phyloP scores from a whole-genome alignment of 2,113 vertebrate genomes.

The Pteropus alecto region DNA sequence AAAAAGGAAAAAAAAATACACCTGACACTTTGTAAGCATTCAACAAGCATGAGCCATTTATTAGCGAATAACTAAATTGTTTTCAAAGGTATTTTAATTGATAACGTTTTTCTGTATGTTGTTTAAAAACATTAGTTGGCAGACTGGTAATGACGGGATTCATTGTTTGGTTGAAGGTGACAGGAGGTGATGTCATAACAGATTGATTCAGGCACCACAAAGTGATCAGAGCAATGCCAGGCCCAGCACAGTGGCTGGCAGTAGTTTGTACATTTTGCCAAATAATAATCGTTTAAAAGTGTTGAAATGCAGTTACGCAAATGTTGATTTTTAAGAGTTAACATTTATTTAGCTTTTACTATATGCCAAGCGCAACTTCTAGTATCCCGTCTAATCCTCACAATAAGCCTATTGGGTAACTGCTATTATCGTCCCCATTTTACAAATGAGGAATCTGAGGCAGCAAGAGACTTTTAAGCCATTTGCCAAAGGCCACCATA shows the following conservation, averaged over 20 bases:
- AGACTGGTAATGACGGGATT: neutral
- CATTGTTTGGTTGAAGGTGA: neutral
- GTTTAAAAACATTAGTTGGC: neutral
- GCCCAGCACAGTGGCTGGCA: neutral
- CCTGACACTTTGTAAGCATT: neutral
- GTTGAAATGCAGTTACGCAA: neutral
- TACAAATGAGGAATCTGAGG: neutral
- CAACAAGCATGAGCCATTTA: neutral
- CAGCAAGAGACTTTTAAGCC: neutral
- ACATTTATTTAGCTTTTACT: neutral
- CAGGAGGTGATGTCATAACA: neutral
- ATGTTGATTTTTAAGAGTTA: neutral
- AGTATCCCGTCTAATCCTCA: neutral
- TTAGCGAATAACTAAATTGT: neutral
- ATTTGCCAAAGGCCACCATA: neutral
- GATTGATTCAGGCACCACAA: neutral
- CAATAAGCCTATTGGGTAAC: neutral
- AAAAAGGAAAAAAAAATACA: neutral
- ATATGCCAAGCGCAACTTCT: neutral
- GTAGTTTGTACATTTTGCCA: neutral
- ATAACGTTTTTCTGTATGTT: neutral
- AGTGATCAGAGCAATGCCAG: neutral
- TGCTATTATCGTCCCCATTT: neutral
- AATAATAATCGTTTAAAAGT: neutral
- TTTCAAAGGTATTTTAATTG: neutral